Evolutionary conservation across 2,113 vertebrate species (phyloP).

Genomic region (Harpagus bidentatus): DNA sequence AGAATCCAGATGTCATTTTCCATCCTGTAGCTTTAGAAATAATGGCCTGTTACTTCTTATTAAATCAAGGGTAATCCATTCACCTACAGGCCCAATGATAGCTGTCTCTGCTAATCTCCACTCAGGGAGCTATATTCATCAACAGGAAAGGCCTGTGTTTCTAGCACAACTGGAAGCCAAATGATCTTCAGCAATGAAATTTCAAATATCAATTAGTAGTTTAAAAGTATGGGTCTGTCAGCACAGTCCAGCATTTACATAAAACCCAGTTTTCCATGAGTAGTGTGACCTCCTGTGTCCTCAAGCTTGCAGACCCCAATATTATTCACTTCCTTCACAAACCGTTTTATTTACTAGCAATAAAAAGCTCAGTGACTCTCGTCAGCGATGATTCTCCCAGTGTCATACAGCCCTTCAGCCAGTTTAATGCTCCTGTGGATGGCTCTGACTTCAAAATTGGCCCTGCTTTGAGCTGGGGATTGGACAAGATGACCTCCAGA

Average conservation of each 20-base stretch:
- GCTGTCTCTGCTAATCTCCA: conserved; percentile 43
- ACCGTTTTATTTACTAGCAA: neutral
- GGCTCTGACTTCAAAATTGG: neutral
- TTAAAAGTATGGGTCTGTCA: neutral
- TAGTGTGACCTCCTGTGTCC: neutral
- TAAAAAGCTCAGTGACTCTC: neutral
- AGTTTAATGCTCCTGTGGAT: neutral
- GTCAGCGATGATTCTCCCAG: neutral
- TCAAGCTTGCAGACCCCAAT: neutral
- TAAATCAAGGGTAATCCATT: conserved; percentile 63
- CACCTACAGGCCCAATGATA: conserved; percentile 44
- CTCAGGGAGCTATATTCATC: conserved; percentile 27
- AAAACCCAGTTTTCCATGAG: neutral
- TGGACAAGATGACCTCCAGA: neutral
- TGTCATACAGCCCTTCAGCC: neutral
- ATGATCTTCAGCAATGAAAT: neutral
- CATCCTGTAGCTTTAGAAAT: conserved; percentile 59
- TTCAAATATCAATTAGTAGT: conserved; percentile 1
- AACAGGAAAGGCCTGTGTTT: neutral
- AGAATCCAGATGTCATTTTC: conserved; percentile 61
- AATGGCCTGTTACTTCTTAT: conserved; percentile 62
- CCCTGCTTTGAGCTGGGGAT: neutral
- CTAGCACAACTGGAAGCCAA: neutral
- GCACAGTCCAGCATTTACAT: neutral
- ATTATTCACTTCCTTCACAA: neutral